Conservation (phyloP, 2,113 vertebrate genomes). For the Galbula dea region DNA sequence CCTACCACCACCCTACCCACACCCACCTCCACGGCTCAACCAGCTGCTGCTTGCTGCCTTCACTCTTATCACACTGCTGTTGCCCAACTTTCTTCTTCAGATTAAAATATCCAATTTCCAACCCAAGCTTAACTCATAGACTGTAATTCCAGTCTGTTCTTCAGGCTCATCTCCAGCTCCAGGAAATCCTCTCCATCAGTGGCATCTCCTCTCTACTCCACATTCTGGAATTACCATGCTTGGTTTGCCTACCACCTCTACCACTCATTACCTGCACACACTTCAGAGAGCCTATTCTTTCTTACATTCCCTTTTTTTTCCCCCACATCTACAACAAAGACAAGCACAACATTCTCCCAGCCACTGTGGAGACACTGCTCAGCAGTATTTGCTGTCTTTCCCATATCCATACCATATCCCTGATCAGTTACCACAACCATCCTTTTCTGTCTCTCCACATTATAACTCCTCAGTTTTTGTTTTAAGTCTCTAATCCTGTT, state of each 20-base stretch:
- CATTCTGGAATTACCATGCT: accelerated
- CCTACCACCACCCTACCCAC: neutral
- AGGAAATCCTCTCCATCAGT: neutral
- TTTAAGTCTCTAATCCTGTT: neutral
- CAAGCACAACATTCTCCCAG: neutral
- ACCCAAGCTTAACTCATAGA: neutral
- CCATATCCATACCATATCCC: neutral
- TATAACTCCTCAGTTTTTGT: neutral
- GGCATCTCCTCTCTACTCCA: too few species aligned
- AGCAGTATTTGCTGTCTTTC: neutral
- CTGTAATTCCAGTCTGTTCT: neutral
- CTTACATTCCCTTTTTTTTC: neutral
- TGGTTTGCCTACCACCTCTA: neutral
- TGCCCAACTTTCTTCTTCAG: neutral
- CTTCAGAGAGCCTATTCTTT: neutral
- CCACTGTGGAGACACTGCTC: neutral
- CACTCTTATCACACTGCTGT: neutral
- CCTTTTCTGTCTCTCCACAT: neutral
- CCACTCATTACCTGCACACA: neutral
- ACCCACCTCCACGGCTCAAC: neutral
- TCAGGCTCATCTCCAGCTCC: neutral
- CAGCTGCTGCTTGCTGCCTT: neutral
- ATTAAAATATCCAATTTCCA: neutral
- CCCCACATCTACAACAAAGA: neutral
- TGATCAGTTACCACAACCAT: neutral